phyloP scores from a whole-genome alignment of 2,888 invertebrate species.

The Lithophane ornitopus region DNA sequence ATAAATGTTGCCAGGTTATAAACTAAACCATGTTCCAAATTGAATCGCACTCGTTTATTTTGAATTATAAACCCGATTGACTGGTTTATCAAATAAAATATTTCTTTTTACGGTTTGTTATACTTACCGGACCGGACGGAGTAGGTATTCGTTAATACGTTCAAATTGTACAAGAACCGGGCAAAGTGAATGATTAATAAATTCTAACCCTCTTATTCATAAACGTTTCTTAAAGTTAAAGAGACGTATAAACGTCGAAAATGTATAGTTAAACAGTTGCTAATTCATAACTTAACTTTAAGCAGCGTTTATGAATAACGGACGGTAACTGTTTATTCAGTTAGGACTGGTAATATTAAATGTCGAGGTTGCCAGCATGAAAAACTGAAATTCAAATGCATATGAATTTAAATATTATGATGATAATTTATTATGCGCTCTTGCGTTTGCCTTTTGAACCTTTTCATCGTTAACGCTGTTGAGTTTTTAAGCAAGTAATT shows the following conservation, averaged over 20 bases:
- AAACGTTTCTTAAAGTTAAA: too few species aligned
- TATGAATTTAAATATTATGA: conserved; percentile 26
- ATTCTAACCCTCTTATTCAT: too few species aligned
- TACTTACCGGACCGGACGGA: not conserved
- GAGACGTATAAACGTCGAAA: too few species aligned
- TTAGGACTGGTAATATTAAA: conserved; percentile 6
- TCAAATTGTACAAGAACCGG: conserved; percentile 42
- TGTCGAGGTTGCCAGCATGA: conserved; percentile 19
- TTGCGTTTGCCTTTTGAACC: not conserved
- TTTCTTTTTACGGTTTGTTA: conserved; percentile 12
- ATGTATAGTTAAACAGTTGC: too few species aligned
- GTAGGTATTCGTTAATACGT: conserved; percentile 13
- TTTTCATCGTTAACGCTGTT: conserved; percentile 25
- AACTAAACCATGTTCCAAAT: conserved; percentile 6
- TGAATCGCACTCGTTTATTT: not conserved
- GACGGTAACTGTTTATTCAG: conserved; percentile 24
- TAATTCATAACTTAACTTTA: too few species aligned
- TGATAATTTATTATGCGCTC: conserved; percentile 23
- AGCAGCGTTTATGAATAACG: too few species aligned
- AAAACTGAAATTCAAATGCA: conserved; percentile 39
- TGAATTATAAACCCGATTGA: conserved; percentile 1
- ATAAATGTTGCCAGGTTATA: not conserved
- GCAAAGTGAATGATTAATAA: conserved; percentile 24
- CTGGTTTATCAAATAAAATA: conserved; percentile 10
- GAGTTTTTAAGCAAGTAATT: conserved; percentile 8